A percentile compares a stretch with the other conserved stretches of the same genome.
Evolutionary conservation across 2,888 invertebrate genomes (phyloP).

Genomic region (Geophilus truncorum): DNA sequence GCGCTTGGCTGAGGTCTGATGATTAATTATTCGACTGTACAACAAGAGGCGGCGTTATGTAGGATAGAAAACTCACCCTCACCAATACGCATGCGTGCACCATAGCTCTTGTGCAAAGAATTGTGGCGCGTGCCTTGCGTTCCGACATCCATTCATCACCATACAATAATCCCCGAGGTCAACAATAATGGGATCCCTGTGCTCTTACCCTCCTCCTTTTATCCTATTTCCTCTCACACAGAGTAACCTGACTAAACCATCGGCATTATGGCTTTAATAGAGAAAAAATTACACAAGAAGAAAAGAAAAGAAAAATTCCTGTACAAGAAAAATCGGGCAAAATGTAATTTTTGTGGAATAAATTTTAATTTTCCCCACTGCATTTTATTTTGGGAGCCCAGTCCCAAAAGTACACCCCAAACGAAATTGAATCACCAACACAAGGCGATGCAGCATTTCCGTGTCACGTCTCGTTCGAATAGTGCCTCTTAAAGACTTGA

Average conservation of each 20-base stretch:
- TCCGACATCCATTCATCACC: constrained; percentile 19
- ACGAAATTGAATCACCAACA: neutral
- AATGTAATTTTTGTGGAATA: too few relatives aligned
- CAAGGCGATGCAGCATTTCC: neutral
- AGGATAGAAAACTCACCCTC: neutral
- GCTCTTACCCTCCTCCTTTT: neutral
- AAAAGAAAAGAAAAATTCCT: neutral
- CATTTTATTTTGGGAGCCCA: neutral
- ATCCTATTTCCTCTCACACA: neutral
- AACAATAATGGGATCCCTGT: constrained; percentile 19
- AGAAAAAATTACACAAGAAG: neutral
- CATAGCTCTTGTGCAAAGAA: constrained; percentile 21
- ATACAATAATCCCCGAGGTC: constrained; percentile 21
- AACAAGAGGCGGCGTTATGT: neutral
- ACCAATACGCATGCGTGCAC: neutral
- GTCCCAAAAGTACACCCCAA: neutral
- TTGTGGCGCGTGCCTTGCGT: constrained; percentile 27
- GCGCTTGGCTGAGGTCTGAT: constrained; percentile 1
- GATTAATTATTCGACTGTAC: constrained; percentile 18
- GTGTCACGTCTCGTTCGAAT: neutral
- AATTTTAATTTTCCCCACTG: neutral
- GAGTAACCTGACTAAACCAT: neutral
- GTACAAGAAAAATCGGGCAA: too few relatives aligned
- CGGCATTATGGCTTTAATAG: neutral
- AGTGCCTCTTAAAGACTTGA: neutral